Conservation (phyloP, 2,113 vertebrate species). For the Grammomys dolichurus region DNA sequence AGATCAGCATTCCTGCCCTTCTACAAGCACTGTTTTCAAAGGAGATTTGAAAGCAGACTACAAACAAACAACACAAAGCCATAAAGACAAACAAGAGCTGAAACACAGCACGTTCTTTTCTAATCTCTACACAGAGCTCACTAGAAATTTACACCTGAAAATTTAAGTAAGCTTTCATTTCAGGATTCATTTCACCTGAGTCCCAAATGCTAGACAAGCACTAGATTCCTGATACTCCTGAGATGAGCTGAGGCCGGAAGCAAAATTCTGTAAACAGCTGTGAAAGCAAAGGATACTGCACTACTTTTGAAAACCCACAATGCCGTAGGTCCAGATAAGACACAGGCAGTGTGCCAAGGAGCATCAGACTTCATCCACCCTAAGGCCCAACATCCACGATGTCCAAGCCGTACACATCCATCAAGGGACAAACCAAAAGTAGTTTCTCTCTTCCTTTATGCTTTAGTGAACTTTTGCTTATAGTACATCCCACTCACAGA, state of each 20-base stretch:
- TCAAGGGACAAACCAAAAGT: conserved; percentile 32
- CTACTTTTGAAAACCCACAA: background rate
- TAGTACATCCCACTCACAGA: background rate
- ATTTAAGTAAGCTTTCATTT: conserved; percentile 25
- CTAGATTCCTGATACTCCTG: background rate
- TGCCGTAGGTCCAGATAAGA: background rate
- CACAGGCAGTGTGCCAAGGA: background rate
- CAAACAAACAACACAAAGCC: conserved; percentile 48
- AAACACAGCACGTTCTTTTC: conserved; percentile 18
- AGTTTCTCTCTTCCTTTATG: background rate
- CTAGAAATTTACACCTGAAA: conserved; percentile 32
- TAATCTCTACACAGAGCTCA: background rate
- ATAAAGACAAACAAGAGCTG: background rate
- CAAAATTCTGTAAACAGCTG: background rate
- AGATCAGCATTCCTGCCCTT: background rate
- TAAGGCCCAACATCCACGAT: background rate
- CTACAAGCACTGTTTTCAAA: conserved; percentile 27
- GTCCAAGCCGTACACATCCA: background rate
- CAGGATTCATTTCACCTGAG: background rate
- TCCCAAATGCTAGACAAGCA: background rate
- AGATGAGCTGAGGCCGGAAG: background rate
- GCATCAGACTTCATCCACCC: background rate
- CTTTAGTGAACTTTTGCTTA: conserved; percentile 10
- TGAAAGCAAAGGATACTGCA: background rate
- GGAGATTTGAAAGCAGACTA: conserved; percentile 34